Conservation (phyloP, 1,140 invertebrate species). For the Caerostris darwini region DNA sequence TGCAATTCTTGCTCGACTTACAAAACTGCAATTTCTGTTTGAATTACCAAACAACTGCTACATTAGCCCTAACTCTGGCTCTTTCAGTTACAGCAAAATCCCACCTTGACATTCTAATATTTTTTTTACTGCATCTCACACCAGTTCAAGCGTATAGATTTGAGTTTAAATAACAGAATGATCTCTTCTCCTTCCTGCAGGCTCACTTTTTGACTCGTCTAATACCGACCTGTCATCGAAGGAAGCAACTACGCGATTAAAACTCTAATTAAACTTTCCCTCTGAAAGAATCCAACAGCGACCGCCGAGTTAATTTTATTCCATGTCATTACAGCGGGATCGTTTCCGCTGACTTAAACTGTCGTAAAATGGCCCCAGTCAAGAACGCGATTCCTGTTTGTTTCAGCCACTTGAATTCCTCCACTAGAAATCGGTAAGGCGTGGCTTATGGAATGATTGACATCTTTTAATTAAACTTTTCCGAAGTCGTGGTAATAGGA, state of each 20-base stretch:
- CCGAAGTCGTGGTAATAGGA: conserved; percentile 42
- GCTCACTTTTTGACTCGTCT: not conserved
- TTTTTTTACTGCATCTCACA: not conserved
- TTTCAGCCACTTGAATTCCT: not conserved
- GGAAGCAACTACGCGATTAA: conserved; percentile 24
- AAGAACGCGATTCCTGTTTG: not conserved
- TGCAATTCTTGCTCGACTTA: no score
- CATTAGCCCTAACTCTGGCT: no score
- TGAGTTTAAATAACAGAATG: not conserved
- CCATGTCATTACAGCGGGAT: conserved; percentile 60
- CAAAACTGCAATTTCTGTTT: no score
- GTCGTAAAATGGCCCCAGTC: conserved; percentile 32
- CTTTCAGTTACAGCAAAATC: no score
- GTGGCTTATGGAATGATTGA: conserved; percentile 53
- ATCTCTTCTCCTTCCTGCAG: not conserved
- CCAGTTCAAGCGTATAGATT: not conserved
- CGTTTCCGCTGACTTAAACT: conserved; percentile 60
- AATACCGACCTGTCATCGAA: conserved; percentile 28
- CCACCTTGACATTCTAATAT: no score
- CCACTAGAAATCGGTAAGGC: not conserved
- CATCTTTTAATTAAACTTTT: conserved; percentile 61
- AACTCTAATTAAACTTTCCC: conserved; percentile 62
- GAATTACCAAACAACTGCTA: no score
- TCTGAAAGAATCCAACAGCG: conserved; percentile 17
- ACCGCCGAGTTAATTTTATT: conserved; percentile 66